A percentile compares a stretch with the other conserved stretches of the same genome.
phyloP scores from a whole-genome alignment of 2,797 vertebrate genomes.

The Numenius phaeopus region DNA sequence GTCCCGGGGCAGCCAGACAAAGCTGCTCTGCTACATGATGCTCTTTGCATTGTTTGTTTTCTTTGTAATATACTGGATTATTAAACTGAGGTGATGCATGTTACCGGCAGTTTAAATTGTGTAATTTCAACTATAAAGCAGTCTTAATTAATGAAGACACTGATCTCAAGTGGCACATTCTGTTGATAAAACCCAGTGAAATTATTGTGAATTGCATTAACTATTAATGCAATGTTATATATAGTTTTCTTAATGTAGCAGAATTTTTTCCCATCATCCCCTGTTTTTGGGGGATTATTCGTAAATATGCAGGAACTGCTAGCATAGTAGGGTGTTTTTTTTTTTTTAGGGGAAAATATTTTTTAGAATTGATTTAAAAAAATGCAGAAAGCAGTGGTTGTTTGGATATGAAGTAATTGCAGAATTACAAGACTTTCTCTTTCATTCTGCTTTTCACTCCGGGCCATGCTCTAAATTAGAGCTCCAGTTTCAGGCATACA shows the following conservation, averaged over 20 bases:
- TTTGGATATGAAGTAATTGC: background rate
- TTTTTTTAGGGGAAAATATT: background rate
- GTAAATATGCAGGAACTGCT: slow-evolving; percentile 5
- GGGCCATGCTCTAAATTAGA: slow-evolving; percentile 59
- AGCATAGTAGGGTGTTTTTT: background rate
- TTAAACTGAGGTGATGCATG: slow-evolving; percentile 84
- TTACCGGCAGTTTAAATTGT: slow-evolving; percentile 7
- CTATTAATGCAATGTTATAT: slow-evolving; percentile 37
- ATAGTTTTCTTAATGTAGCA: slow-evolving; percentile 2
- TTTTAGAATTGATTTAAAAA: background rate
- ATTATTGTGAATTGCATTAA: slow-evolving; percentile 55
- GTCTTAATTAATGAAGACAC: slow-evolving; percentile 24
- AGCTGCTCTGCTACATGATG: slow-evolving; percentile 94
- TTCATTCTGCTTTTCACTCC: background rate
- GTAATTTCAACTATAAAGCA: background rate
- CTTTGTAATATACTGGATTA: slow-evolving; percentile 95
- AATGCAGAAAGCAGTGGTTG: background rate
- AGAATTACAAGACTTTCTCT: background rate
- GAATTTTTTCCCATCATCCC: background rate
- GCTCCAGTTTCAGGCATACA: background rate
- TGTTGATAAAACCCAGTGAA: slow-evolving; percentile 24
- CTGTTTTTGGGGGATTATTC: slow-evolving; percentile 42
- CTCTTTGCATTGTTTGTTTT: slow-evolving; percentile 95
- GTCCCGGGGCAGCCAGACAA: slow-evolving; percentile 95
- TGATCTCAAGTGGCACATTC: background rate